Evolutionary conservation across 2,113 vertebrate species (phyloP), one percentile per base, ranked within the genome.

Genomic region (Neotoma lepida): DNA sequence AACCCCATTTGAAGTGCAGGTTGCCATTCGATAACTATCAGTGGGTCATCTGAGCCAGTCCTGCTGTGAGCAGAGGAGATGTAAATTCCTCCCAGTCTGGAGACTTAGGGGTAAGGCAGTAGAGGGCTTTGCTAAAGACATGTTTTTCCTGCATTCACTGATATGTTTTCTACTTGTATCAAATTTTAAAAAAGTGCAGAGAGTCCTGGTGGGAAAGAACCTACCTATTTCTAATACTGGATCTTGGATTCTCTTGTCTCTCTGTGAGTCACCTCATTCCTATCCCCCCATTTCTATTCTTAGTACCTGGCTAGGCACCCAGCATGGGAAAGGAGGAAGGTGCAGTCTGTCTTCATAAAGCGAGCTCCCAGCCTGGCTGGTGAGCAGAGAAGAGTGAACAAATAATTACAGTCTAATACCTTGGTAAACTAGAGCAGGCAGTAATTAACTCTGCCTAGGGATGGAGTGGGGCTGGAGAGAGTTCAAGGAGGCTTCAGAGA

Each of bases 331-430:
- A 18, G 39, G 82, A 90, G 46, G 35, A 61, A 94, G 61, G 30
- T 88, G 71, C 63, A 76, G 58, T 92, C 12, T 49, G 26, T 84
- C 91, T 96, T 96, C 78, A 94, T 33, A 94, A 78, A 39, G 49
- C 1, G 3, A 76, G 51, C 58, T 89, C 44, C 54, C 44, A 71
- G 58, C 33, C 56, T 90, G 66, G 49, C 80, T 85, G 74, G 80
- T 44, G 68, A 87, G 78, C 80, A 17, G 76, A 80, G 10, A 88
- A 54, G 85, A 88, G 89, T 91, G 89, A 95, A 86, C 95, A 95
- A 51, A 77, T 89, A 88, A 95, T 95, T 90, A 73, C 5, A 88
- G 41, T 24, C 77, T 80, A 49, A 92, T 76, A 58, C 84, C 71
- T 88, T 85, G 86, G 86, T 93, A 91, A 76, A 49, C 46, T 54